Percentiles rank a stretch among this genome's conserved stretches.
Conservation (phyloP, 2,797 vertebrate genomes). For the Acanthis flammea region DNA sequence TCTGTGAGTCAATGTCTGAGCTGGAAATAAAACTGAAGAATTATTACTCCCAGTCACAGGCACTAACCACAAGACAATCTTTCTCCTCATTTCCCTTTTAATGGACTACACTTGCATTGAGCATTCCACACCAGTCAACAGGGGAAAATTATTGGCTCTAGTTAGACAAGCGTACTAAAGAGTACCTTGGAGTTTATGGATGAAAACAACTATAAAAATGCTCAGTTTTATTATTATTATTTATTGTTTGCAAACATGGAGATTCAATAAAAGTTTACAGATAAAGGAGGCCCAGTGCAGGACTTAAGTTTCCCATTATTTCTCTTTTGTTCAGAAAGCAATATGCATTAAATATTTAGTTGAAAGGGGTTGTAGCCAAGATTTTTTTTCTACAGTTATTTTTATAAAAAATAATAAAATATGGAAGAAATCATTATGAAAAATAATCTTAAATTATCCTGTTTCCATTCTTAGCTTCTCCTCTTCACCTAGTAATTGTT, state of each 20-base stretch:
- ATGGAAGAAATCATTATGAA: background rate
- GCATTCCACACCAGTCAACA: slow-evolving; percentile 37
- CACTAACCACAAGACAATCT: slow-evolving; percentile 19
- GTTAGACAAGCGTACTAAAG: slow-evolving; percentile 12
- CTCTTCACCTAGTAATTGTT: background rate
- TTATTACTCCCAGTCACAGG: slow-evolving; percentile 37
- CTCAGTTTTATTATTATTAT: slow-evolving; percentile 59
- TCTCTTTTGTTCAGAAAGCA: slow-evolving; percentile 11
- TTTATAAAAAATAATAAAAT: background rate
- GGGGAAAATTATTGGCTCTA: slow-evolving; percentile 16
- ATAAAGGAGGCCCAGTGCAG: slow-evolving; percentile 1
- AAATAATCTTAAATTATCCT: background rate
- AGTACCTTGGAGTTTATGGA: slow-evolving; percentile 30
- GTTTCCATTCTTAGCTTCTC: background rate
- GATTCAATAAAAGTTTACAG: slow-evolving; percentile 22
- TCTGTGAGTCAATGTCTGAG: background rate
- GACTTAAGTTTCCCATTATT: slow-evolving; percentile 3
- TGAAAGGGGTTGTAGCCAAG: background rate
- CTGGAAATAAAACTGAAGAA: slow-evolving; percentile 38
- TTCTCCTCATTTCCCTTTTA: slow-evolving; percentile 52
- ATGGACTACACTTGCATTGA: slow-evolving; percentile 38
- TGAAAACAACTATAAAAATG: slow-evolving; percentile 51
- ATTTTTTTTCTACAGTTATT: background rate
- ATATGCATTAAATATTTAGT: background rate
- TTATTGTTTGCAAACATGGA: slow-evolving; percentile 53